Conservation (phyloP, 2,888 invertebrate genomes). For the Troides helena region DNA sequence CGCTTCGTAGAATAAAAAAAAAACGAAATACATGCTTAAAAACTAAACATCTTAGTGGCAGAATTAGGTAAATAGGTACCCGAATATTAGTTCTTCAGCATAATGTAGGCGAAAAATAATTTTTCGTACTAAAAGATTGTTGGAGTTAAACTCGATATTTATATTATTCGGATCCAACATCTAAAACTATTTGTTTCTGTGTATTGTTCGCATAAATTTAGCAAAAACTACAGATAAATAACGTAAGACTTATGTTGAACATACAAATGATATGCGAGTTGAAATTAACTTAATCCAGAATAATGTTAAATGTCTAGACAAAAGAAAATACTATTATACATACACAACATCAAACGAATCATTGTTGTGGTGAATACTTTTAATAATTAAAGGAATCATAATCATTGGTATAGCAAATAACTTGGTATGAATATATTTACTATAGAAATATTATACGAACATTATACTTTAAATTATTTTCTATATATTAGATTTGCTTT, state of each 20-base stretch:
- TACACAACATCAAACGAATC: neutral
- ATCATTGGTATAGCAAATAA: too few relatives aligned
- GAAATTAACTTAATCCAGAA: neutral
- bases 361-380: neutral
- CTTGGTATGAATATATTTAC: too few relatives aligned
- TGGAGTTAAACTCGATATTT: neutral
- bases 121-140: slow-evolving; percentile 19
- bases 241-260: slow-evolving; percentile 1
- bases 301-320: slow-evolving; percentile 11
- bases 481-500: too few relatives aligned
- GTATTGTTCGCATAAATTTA: neutral
- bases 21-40: too few relatives aligned
- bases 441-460: too few relatives aligned
- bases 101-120: neutral
- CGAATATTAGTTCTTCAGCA: too few relatives aligned
- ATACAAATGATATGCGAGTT: neutral
- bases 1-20: too few relatives aligned
- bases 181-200: slow-evolving; percentile 3
- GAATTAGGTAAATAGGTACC: too few relatives aligned
- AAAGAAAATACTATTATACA: neutral
- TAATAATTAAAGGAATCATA: neutral
- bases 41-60: too few relatives aligned
- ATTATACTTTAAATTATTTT: too few relatives aligned
- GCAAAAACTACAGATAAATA: slow-evolving; percentile 3
- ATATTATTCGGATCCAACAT: neutral